A percentile compares a stretch with the other conserved stretches of the same genome.
These are phyloP conservation scores for Dyspetes luteomarginatus DNA, from an alignment of 2,888 invertebrate species.

Conservation along the genomic window DNA sequence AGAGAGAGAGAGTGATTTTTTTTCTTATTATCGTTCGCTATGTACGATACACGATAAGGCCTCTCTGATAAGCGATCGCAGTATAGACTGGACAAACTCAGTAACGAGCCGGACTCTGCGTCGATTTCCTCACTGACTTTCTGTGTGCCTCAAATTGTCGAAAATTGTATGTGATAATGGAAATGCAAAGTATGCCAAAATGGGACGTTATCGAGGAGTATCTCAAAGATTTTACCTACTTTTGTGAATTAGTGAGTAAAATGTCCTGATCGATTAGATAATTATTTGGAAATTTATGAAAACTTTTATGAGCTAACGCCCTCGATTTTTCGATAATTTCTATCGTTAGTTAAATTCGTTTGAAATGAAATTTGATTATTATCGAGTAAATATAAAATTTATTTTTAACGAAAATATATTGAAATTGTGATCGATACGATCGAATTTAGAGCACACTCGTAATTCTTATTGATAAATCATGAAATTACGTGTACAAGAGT, in stretches of 20 bases:
- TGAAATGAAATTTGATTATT: neutral
- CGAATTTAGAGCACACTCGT: too few species aligned
- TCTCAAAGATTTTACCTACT: slow-evolving; percentile 69
- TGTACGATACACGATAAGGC: slow-evolving; percentile 57
- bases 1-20: slow-evolving; percentile 9
- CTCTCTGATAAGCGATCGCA: slow-evolving; percentile 57
- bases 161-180: slow-evolving; percentile 67
- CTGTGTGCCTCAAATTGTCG: neutral
- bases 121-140: slow-evolving; percentile 33
- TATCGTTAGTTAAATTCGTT: neutral
- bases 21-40: slow-evolving; percentile 47
- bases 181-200: slow-evolving; percentile 70
- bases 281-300: too few species aligned
- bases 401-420: neutral
- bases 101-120: slow-evolving; percentile 51
- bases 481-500: neutral
- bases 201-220: slow-evolving; percentile 77
- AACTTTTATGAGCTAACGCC: neutral
- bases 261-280: neutral
- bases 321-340: neutral
- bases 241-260: slow-evolving; percentile 73
- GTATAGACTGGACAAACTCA: slow-evolving; percentile 15
- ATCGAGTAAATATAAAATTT: neutral
- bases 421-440: neutral
- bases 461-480: too few species aligned